Conservation (phyloP, 2,888 invertebrate genomes). For the Xylota sylvarum region DNA sequence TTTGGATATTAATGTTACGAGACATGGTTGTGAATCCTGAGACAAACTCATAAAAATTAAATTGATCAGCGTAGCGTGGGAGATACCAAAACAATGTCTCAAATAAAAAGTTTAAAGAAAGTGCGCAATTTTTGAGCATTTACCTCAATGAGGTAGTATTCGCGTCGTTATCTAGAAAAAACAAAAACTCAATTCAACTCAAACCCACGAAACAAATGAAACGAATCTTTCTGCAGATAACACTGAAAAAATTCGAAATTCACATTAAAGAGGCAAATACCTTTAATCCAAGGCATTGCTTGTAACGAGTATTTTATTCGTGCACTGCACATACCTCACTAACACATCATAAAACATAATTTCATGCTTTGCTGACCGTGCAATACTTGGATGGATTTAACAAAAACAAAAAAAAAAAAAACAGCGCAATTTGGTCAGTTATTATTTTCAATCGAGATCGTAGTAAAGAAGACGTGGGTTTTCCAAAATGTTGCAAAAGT, state of each 20-base stretch:
- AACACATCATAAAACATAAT: slow-evolving; percentile 55
- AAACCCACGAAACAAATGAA: slow-evolving; percentile 1
- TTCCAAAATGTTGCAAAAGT: slow-evolving; percentile 12
- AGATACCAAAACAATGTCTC: background rate
- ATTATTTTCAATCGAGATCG: slow-evolving; percentile 26
- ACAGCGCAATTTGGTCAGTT: slow-evolving; percentile 10
- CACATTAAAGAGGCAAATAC: slow-evolving; percentile 17
- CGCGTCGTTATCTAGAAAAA: background rate
- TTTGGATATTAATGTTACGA: too few species aligned
- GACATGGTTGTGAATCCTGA: background rate
- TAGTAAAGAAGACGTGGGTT: background rate
- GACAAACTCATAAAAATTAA: background rate
- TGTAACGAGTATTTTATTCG: slow-evolving; percentile 5
- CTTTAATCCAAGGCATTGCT: background rate
- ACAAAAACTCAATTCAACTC: background rate
- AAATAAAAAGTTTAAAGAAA: background rate
- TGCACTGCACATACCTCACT: slow-evolving; percentile 36
- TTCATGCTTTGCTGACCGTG: slow-evolving; percentile 48
- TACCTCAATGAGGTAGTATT: background rate
- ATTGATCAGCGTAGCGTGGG: background rate
- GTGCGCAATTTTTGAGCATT: background rate
- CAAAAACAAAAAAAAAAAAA: slow-evolving; percentile 22
- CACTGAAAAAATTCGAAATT: background rate
- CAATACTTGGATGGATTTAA: slow-evolving; percentile 21
- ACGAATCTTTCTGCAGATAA: slow-evolving; percentile 7